Evolutionary conservation across 1,140 invertebrate species (phyloP), one percentile per base, ranked within the genome.

Genomic region (Aradophagus sp.): DNA sequence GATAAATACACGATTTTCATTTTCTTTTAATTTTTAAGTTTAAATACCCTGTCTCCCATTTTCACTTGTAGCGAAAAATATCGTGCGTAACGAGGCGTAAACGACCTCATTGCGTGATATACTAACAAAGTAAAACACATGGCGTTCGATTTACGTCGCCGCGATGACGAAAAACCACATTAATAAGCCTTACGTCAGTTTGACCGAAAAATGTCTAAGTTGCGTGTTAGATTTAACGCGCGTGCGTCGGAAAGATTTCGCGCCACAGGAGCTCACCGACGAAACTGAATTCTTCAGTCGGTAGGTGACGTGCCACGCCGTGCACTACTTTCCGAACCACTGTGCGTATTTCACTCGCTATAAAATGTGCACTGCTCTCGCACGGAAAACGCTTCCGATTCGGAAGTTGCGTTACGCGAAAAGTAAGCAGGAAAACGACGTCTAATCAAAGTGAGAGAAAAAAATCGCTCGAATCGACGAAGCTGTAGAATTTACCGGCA

Each of bases 181-280:
- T n/a, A n/a, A n/a, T n/a, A n/a, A n/a, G n/a, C n/a, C n/a, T n/a
- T n/a, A n/a, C n/a, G n/a, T n/a, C n/a, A n/a, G n/a, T n/a, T n/a
- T n/a, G n/a, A n/a, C n/a, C n/a, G n/a, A n/a, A n/a, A n/a, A n/a
- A n/a, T n/a, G n/a, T n/a, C n/a, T n/a, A n/a, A n/a, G n/a, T n/a
- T n/a, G n/a, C 12, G 41, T 38, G 38, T 41, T 50, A 53, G 27
- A 45, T 36, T 12, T 26, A 38, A 32, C 15, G 74, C 80, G 79
- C 80, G 79, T 76, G 79, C 63, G 77, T 62, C 20, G 19, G 27
- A 0, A 47, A 41, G 35, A 76, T 74, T 79, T 77, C 70, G 73
- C 76, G 62, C 56, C 56, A 55, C 39, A n/a, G 41, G 29, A 61
- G 35, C 34, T 29, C 26, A n/a, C 5, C 53, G 61, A 45, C 42